Evolutionary conservation across 2,888 invertebrate species (phyloP).

Genomic region (Congeria kusceri): DNA sequence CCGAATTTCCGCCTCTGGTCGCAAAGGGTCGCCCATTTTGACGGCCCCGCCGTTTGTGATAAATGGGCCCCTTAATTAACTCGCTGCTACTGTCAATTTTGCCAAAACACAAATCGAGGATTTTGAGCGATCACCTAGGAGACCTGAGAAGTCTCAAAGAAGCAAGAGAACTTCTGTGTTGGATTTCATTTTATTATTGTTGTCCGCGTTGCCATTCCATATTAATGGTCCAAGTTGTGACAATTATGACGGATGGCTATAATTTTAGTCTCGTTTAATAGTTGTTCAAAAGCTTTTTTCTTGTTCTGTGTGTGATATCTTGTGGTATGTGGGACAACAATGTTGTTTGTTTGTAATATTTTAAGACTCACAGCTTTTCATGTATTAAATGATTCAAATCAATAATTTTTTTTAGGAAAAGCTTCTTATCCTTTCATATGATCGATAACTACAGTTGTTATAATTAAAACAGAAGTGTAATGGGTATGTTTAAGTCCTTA

Average conservation of each 20-base stretch:
- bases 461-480: too few species aligned
- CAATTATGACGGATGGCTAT: conserved; percentile 64
- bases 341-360: too few species aligned
- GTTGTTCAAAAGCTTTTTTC: conserved; percentile 30
- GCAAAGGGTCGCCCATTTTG: conserved; percentile 58
- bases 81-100: conserved; percentile 57
- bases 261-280: conserved; percentile 48
- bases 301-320: too few species aligned
- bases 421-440: too few species aligned
- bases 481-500: too few species aligned
- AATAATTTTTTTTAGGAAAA: too few species aligned
- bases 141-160: conserved; percentile 28
- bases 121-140: conserved; percentile 51
- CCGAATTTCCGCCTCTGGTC: conserved; percentile 64
- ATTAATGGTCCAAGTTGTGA: conserved; percentile 59
- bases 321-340: too few species aligned
- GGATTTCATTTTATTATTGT: conserved; percentile 55
- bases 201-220: conserved; percentile 50
- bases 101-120: conserved; percentile 55
- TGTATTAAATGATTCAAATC: too few species aligned
- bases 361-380: too few species aligned
- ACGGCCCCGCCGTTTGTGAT: conserved; percentile 60
- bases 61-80: conserved; percentile 67
- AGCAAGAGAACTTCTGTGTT: conserved; percentile 23
- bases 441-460: too few species aligned